A percentile compares a stretch with the other conserved stretches of the same genome.
phyloP scores from a whole-genome alignment of 2,113 vertebrate species.

The Semnopithecus entellus region DNA sequence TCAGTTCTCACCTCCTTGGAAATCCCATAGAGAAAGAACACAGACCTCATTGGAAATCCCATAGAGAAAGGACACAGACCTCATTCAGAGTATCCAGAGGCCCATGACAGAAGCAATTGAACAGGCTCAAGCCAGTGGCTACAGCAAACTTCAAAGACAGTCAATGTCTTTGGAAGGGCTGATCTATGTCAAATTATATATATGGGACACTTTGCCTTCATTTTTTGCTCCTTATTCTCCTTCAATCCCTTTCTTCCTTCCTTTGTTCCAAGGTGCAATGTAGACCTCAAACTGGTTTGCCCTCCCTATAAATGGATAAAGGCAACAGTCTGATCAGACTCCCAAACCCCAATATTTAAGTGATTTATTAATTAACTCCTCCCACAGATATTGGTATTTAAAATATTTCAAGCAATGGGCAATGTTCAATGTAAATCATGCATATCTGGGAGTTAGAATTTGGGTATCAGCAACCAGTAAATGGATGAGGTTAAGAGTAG shows the following conservation, averaged over 20 bases:
- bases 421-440: neutral
- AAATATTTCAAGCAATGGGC: neutral
- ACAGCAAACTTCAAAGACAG: neutral
- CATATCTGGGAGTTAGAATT: neutral
- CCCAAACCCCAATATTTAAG: neutral
- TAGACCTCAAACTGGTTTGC: neutral
- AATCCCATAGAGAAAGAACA: neutral
- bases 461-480: neutral
- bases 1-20: neutral
- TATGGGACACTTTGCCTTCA: neutral
- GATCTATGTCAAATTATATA: neutral
- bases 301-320: neutral
- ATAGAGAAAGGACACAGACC: neutral
- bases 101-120: neutral
- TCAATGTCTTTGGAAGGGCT: neutral
- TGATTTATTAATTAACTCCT: neutral
- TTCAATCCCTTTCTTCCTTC: neutral
- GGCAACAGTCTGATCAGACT: neutral
- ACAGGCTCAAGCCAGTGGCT: neutral
- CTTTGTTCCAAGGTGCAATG: neutral
- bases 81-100: neutral
- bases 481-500: neutral
- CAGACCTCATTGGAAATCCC: neutral
- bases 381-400: neutral
- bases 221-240: neutral